Evolutionary conservation across 2,113 vertebrate genomes (phyloP).

Genomic region (Emydocephalus ijimae): DNA sequence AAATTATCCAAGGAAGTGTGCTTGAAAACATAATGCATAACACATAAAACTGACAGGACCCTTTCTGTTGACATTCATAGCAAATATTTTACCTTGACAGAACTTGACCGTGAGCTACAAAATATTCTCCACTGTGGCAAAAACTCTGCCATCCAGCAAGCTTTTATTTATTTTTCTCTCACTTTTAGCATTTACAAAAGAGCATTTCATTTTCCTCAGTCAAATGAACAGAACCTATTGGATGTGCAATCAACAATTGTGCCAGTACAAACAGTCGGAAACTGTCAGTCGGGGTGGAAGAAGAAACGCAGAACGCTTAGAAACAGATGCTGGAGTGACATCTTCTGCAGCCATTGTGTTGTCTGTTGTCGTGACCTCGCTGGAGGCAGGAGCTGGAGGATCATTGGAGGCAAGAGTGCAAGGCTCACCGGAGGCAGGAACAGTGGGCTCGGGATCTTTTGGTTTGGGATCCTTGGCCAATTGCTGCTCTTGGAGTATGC

Average conservation of each 20-base stretch:
- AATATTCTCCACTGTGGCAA: not conserved
- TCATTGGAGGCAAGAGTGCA: not conserved
- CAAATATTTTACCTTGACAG: not conserved
- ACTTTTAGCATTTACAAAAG: constrained; percentile 1
- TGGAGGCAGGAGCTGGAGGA: not conserved
- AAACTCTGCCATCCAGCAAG: constrained; percentile 6
- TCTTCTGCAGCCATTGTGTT: not conserved
- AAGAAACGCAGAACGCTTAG: not conserved
- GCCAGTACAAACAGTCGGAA: constrained; percentile 65
- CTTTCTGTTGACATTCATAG: not conserved
- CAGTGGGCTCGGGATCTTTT: not conserved
- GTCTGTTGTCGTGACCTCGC: not conserved
- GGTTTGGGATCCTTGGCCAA: not conserved
- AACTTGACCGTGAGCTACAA: not conserved
- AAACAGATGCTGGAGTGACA: not conserved
- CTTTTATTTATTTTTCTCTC: not conserved
- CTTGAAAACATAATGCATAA: not conserved
- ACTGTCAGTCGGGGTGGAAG: constrained; percentile 49
- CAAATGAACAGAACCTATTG: not conserved
- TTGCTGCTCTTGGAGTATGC: not conserved
- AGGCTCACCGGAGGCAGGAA: not conserved
- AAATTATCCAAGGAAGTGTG: not conserved
- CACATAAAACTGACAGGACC: not conserved
- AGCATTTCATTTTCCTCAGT: not conserved
- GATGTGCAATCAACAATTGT: not conserved